phyloP scores from a whole-genome alignment of 1,140 invertebrate genomes.

The Eupeodes corollae region DNA sequence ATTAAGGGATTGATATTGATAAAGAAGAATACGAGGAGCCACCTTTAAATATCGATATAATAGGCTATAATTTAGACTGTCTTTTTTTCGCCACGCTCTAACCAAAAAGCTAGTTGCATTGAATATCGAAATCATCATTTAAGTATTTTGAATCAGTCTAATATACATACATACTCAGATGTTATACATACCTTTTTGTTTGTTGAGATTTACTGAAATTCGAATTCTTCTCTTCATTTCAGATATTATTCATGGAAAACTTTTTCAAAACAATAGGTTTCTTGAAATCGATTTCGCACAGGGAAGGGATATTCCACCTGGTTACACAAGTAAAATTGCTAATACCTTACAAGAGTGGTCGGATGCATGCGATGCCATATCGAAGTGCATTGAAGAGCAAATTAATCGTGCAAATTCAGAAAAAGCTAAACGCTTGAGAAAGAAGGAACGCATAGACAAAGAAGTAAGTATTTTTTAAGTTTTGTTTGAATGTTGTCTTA shows the following conservation, averaged over 20 bases:
- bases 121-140: no score
- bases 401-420: slow-evolving; percentile 75
- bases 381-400: slow-evolving; percentile 80
- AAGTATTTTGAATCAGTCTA: no score
- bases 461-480: slow-evolving; percentile 55
- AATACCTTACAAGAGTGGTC: slow-evolving; percentile 82
- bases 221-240: slow-evolving; percentile 22
- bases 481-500: no score
- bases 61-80: no score
- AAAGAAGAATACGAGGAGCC: no score
- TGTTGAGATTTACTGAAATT: not conserved
- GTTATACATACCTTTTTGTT: no score
- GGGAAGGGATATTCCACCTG: slow-evolving; percentile 77
- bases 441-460: slow-evolving; percentile 73
- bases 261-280: slow-evolving; percentile 88
- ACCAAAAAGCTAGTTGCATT: no score
- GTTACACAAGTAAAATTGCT: slow-evolving; percentile 64
- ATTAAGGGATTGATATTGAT: no score
- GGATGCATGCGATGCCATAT: slow-evolving; percentile 78
- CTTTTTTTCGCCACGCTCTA: no score
- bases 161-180: no score
- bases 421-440: slow-evolving; percentile 67
- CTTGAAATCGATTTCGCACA: slow-evolving; percentile 90
- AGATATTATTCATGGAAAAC: slow-evolving; percentile 92
- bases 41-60: no score